These are phyloP conservation scores for Drosophila auraria DNA, from an alignment of 1,140 invertebrate species.

Conservation along the genomic window DNA sequence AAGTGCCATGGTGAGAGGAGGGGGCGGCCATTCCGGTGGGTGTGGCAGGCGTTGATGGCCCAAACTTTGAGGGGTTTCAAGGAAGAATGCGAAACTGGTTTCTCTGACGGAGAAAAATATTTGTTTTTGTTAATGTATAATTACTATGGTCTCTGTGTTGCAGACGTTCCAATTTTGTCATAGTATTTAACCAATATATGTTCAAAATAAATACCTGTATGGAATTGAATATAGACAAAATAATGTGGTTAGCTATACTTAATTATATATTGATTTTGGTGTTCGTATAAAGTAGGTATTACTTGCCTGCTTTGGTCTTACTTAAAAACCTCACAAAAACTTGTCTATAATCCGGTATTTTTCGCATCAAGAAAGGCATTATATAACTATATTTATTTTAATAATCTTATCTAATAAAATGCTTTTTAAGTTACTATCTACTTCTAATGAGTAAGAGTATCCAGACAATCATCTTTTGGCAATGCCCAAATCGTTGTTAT, in stretches of 20 bases:
- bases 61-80: conserved; percentile 18
- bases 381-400: background rate
- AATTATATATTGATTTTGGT: background rate
- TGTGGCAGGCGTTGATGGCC: conserved; percentile 49
- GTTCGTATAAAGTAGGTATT: background rate
- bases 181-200: background rate
- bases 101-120: conserved; percentile 17
- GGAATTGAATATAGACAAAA: background rate
- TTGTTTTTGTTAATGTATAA: background rate
- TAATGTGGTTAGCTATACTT: background rate
- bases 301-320: no score
- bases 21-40: conserved; percentile 27
- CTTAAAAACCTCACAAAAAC: no score
- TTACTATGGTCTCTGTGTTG: background rate
- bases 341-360: no score
- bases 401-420: no score
- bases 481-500: conserved; percentile 43
- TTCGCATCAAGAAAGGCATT: no score
- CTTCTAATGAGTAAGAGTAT: conserved; percentile 15
- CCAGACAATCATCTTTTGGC: background rate
- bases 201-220: background rate
- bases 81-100: conserved; percentile 41
- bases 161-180: background rate
- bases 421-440: background rate
- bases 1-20: conserved; percentile 42